Evolutionary conservation across 2,888 invertebrate species (phyloP).

Genomic region (Pollenia labialis): DNA sequence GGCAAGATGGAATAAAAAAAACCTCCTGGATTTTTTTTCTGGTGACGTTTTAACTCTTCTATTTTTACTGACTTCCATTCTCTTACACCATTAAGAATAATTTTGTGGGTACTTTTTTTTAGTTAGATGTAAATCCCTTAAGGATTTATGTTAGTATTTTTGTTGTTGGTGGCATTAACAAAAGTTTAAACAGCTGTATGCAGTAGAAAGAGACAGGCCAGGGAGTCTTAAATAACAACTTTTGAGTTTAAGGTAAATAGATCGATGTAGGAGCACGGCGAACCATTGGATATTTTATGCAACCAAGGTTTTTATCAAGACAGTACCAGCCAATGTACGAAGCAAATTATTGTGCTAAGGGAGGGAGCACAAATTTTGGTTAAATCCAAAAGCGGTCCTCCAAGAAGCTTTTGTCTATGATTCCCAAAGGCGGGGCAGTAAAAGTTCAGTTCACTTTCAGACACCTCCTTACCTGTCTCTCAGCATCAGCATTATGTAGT

Average conservation of each 20-base stretch:
- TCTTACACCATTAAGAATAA: constrained; percentile 36
- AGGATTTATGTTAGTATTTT: constrained; percentile 58
- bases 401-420: no score
- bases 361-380: no score
- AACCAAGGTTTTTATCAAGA: no score
- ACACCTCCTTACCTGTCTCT: no score
- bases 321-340: no score
- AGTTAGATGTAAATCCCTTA: constrained; percentile 36
- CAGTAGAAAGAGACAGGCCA: neutral
- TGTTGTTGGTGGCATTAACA: constrained; percentile 30
- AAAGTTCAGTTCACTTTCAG: no score
- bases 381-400: no score
- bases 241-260: neutral
- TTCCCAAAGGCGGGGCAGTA: no score
- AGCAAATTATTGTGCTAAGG: no score
- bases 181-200: constrained; percentile 27
- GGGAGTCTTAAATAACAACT: constrained; percentile 28
- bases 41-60: constrained; percentile 31
- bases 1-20: constrained; percentile 41
- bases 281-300: no score
- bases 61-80: neutral
- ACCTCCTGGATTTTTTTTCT: constrained; percentile 37
- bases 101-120: constrained; percentile 10
- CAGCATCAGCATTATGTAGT: no score
- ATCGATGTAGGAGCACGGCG: no score